Conservation (phyloP, 2,888 invertebrate species). For the Geotrupes spiniger region DNA sequence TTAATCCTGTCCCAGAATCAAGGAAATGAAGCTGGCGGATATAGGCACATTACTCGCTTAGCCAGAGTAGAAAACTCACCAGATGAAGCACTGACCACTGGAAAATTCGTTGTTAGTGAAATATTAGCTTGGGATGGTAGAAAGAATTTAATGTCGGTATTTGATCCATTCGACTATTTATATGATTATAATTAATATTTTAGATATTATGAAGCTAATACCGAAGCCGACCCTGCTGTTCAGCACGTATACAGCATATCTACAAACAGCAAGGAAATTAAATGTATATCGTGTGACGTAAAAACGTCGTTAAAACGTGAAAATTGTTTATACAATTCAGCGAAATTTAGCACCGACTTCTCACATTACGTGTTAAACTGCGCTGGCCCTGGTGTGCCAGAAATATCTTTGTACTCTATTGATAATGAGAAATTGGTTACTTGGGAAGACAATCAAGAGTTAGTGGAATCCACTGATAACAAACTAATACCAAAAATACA, state of each 20-base stretch:
- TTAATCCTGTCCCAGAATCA: slow-evolving; percentile 72
- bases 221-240: slow-evolving; percentile 69
- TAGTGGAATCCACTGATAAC: slow-evolving; percentile 52
- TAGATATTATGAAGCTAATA: slow-evolving; percentile 85
- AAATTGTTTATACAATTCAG: slow-evolving; percentile 66
- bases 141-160: slow-evolving; percentile 65
- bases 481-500: slow-evolving; percentile 59
- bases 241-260: slow-evolving; percentile 78
- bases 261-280: slow-evolving; percentile 50
- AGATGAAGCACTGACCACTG: slow-evolving; percentile 55
- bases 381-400: slow-evolving; percentile 81
- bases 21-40: slow-evolving; percentile 55
- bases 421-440: slow-evolving; percentile 47
- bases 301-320: slow-evolving; percentile 50
- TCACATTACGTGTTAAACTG: slow-evolving; percentile 74
- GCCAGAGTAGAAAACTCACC: slow-evolving; percentile 49
- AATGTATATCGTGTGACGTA: slow-evolving; percentile 76
- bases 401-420: slow-evolving; percentile 60
- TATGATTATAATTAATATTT: slow-evolving; percentile 4
- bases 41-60: slow-evolving; percentile 64
- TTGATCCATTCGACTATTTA: background rate
- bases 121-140: slow-evolving; percentile 70
- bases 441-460: slow-evolving; percentile 68
- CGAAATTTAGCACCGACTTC: slow-evolving; percentile 64
- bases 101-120: slow-evolving; percentile 68